A percentile compares a stretch with the other conserved stretches of the same genome.
These are phyloP conservation scores for Tyrophagus putrescentiae DNA, from an alignment of 1,140 invertebrate genomes.

Conservation along the genomic window DNA sequence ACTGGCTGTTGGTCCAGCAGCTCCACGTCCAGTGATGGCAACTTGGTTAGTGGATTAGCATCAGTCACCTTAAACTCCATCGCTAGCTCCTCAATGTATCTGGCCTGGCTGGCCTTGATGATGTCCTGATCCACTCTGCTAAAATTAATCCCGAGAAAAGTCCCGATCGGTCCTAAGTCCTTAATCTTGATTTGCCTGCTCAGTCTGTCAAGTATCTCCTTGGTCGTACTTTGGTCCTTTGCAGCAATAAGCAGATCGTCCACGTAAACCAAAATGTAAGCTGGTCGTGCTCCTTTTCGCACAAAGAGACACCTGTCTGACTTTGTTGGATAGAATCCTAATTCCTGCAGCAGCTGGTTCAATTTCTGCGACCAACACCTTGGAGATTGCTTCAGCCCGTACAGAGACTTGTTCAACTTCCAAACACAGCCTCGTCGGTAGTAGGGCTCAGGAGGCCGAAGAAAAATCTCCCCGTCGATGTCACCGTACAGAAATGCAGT, in stretches of 20 bases:
- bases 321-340: neutral
- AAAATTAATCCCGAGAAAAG: too few species aligned
- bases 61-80: too few species aligned
- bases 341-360: neutral
- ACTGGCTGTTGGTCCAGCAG: too few species aligned
- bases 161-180: too few species aligned
- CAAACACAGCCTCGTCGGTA: neutral
- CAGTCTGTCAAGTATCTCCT: neutral
- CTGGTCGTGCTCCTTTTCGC: neutral
- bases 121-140: too few species aligned
- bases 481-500: neutral
- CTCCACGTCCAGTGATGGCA: too few species aligned
- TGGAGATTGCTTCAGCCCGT: neutral
- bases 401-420: neutral
- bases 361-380: too few species aligned
- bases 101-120: too few species aligned
- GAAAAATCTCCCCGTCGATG: neutral
- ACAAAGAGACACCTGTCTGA: neutral
- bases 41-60: too few species aligned
- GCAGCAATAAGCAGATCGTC: too few species aligned
- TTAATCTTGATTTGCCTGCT: neutral
- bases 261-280: too few species aligned
- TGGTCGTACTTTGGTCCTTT: neutral
- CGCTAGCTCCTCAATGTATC: too few species aligned
- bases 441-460: neutral